phyloP scores from a whole-genome alignment of 2,888 invertebrate genomes.

The Eucriotettix oculatus region DNA sequence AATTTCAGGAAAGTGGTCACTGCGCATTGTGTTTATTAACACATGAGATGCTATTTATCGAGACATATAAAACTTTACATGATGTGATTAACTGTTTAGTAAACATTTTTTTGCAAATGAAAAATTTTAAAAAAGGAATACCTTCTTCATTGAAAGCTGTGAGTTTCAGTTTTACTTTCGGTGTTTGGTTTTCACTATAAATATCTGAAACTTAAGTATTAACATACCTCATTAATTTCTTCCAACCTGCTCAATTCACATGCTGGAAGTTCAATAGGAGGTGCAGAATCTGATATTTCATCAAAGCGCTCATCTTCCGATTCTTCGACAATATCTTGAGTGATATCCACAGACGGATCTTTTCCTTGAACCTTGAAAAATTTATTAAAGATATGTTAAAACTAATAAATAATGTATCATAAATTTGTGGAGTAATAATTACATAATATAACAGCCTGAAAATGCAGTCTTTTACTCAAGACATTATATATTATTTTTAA shows the following conservation, averaged over 20 bases:
- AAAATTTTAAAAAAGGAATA: too few species aligned
- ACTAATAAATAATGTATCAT: not conserved
- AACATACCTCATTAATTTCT: constrained; percentile 67
- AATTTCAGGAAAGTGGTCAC: too few species aligned
- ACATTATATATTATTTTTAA: too few species aligned
- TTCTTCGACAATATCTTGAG: constrained; percentile 91
- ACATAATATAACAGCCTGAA: not conserved
- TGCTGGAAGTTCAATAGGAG: constrained; percentile 85
- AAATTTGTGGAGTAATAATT: not conserved
- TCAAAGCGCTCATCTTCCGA: constrained; percentile 94
- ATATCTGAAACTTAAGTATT: too few species aligned
- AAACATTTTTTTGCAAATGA: too few species aligned
- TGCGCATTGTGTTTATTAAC: too few species aligned
- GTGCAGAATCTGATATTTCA: constrained; percentile 88
- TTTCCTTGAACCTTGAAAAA: constrained; percentile 80
- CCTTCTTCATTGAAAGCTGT: too few species aligned
- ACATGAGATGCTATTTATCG: too few species aligned
- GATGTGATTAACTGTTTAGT: too few species aligned
- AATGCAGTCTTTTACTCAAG: not conserved
- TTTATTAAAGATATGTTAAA: constrained; percentile 1
- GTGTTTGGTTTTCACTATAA: too few species aligned
- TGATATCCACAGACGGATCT: constrained; percentile 95
- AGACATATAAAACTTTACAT: too few species aligned
- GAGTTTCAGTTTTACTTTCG: too few species aligned
- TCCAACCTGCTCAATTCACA: constrained; percentile 87